Base-by-base conservation (phyloP, 2,113 vertebrate species). In the Oryzias javanicus region DNA sequence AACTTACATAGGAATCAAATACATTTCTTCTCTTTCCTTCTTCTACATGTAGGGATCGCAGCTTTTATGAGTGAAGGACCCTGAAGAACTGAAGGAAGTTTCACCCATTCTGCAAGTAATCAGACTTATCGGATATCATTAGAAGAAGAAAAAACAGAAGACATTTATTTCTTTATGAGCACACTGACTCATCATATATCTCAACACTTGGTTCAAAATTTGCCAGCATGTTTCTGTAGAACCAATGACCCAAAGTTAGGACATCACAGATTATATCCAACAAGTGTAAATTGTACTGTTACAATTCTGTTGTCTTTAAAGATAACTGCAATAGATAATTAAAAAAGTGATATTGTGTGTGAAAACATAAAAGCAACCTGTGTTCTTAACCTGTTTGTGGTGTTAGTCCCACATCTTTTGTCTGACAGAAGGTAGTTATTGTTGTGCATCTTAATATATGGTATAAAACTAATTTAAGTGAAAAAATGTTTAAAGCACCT, bases 291-390 rank as follows among this genome's bases (percentile, higher is more conserved):
- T 77, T 5, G 47, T 74, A 73, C 75, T 70, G 85, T 80, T 79
- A 62, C 42, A 57, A 55, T 74, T 55, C 42, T 72, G 71, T 81
- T 70, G 72, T 73, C 72, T 82, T 82, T 75, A 74, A 78, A 78
- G 61, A 79, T 8, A 63, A 74, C 12, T 70, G 64, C 79, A 86
- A 83, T 76, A 79, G 76, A 71, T 68, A 51, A 81, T 80, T 83
- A 78, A 35, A 59, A 80, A 74, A 80, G 56, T 51, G 64, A 83
- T 88, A 81, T 76, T 84, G 90, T 91, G 84, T 46, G 64, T 66
- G 58, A 49, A 41, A 57, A 59, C 47, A 56, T 53, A 67, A 27
- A 48, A 44, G 19, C 51, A 10, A n/a, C 55, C 41, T 85, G 40
- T 72, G 71, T 88, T 86, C 81, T 65, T 51, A 75, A 69, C 78